Percentiles rank a stretch among this genome's conserved stretches.
Evolutionary conservation across 2,113 vertebrate genomes (phyloP).

Genomic region (Phalacrocorax carbo): DNA sequence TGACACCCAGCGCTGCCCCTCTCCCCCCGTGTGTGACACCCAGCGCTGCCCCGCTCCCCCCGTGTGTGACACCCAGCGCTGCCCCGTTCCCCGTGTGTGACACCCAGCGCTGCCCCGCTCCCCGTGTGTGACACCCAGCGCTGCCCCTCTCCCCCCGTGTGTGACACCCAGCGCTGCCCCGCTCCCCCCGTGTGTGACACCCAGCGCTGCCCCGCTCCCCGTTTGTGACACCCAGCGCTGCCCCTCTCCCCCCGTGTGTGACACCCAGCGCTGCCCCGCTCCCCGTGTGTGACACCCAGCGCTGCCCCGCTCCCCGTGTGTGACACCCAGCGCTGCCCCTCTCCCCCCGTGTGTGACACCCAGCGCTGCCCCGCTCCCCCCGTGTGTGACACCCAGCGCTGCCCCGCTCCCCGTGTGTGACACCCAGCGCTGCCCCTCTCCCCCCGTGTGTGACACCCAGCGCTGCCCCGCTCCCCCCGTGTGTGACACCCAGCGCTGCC

Average conservation of each 20-base stretch:
- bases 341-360: not conserved
- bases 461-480: no score
- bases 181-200: not conserved
- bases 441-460: no score
- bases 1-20: no score
- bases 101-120: no score
- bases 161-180: not conserved
- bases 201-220: not conserved
- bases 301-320: not conserved
- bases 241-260: not conserved
- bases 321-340: no score
- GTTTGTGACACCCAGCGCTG: no score
- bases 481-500: not conserved
- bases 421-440: no score
- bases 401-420: not conserved
- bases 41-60: not conserved
- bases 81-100: not conserved
- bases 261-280: not conserved
- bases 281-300: not conserved
- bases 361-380: not conserved
- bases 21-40: not conserved
- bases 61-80: rapidly evolving
- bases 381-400: rapidly evolving
- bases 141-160: no score
- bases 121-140: no score